Percentiles rank a stretch among this genome's conserved stretches.
Conservation (phyloP, 2,888 invertebrate species). For the Orchestes rusci region DNA sequence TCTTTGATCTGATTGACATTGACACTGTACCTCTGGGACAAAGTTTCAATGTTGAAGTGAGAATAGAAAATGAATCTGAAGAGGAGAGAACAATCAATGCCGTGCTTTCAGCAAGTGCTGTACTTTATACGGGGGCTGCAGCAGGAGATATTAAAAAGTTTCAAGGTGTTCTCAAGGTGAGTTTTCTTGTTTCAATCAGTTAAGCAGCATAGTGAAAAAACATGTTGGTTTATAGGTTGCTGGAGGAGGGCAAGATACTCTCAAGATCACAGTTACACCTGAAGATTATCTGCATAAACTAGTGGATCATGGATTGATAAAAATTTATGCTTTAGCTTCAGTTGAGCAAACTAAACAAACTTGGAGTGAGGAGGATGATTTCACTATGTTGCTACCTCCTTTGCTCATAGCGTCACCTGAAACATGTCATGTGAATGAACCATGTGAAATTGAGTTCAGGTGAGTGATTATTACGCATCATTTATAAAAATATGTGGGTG, state of each 20-base stretch:
- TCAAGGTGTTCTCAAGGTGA: slow-evolving; percentile 55
- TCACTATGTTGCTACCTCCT: slow-evolving; percentile 67
- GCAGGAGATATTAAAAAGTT: slow-evolving; percentile 63
- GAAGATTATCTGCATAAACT: slow-evolving; percentile 71
- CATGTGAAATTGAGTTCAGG: slow-evolving; percentile 48
- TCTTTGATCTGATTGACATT: slow-evolving; percentile 57
- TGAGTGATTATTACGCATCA: too few relatives aligned
- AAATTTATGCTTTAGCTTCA: slow-evolving; percentile 69
- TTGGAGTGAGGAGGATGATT: slow-evolving; percentile 78
- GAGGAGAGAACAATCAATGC: slow-evolving; percentile 56
- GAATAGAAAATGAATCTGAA: slow-evolving; percentile 55
- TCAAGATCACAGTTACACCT: slow-evolving; percentile 51
- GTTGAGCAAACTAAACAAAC: slow-evolving; percentile 75
- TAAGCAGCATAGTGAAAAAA: too few relatives aligned
- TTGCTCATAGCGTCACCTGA: slow-evolving; percentile 50
- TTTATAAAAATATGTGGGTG: too few relatives aligned
- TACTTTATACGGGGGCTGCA: slow-evolving; percentile 71
- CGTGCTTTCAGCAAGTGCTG: slow-evolving; percentile 58
- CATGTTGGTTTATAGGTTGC: slow-evolving; percentile 17
- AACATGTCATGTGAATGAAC: slow-evolving; percentile 52
- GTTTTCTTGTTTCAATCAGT: too few relatives aligned
- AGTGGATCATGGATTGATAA: slow-evolving; percentile 74
- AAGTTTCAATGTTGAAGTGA: slow-evolving; percentile 58
- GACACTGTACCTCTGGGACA: slow-evolving; percentile 65
- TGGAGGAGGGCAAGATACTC: slow-evolving; percentile 47